phyloP scores from a whole-genome alignment of 2,797 vertebrate genomes.

The Pelodytes ibericus region DNA sequence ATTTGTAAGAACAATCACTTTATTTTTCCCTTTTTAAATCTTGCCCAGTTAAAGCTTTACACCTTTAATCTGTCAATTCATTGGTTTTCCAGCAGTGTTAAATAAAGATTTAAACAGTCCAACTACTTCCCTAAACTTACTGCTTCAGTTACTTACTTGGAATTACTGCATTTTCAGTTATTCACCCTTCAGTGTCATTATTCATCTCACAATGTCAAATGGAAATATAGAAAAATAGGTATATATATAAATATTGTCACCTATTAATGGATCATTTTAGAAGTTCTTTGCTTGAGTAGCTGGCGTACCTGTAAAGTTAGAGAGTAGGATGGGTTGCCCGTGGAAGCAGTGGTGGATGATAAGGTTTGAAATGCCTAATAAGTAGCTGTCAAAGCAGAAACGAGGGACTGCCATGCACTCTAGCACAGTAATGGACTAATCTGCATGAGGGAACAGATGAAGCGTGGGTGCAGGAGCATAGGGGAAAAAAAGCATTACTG shows the following conservation, averaged over 20 bases:
- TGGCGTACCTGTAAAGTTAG: conserved; percentile 40
- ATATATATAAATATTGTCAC: conserved; percentile 58
- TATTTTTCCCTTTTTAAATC: too few relatives aligned
- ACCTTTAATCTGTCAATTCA: too few relatives aligned
- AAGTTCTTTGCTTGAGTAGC: conserved; percentile 1
- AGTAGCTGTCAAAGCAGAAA: conserved; percentile 55
- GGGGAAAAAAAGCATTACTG: conserved; percentile 23
- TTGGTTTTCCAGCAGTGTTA: neutral
- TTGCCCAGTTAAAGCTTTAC: too few relatives aligned
- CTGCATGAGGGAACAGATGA: conserved; percentile 31
- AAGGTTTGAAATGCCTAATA: conserved; percentile 59
- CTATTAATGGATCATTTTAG: conserved; percentile 48
- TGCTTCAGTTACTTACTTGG: conserved; percentile 1
- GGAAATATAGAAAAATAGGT: conserved; percentile 33
- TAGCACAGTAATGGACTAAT: conserved; percentile 54
- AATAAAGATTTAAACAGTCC: neutral
- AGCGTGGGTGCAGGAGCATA: conserved; percentile 38
- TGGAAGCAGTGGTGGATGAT: conserved; percentile 33
- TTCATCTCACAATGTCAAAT: neutral
- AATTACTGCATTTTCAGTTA: conserved; percentile 15
- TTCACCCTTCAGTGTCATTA: conserved; percentile 46
- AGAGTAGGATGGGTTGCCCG: conserved; percentile 13
- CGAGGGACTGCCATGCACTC: conserved; percentile 33
- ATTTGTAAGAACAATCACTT: too few relatives aligned
- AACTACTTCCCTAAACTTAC: neutral